Percentiles rank a stretch among this genome's conserved stretches.
Evolutionary conservation across 1,140 invertebrate genomes (phyloP).

Genomic region (Triops longicaudatus): DNA sequence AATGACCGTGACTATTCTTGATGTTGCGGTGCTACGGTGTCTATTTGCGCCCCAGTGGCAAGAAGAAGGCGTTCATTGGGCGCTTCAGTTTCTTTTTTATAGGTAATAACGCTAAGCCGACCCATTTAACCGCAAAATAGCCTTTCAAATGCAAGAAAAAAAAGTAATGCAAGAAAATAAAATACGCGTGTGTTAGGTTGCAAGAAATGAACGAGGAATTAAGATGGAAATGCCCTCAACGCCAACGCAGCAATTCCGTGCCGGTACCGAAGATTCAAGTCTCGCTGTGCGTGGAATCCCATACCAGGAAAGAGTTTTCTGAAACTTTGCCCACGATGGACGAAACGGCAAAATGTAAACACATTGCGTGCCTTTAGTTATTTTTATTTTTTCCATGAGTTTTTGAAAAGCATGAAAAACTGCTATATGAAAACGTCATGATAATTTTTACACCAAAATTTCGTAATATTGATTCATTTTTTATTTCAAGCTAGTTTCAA

Average conservation of each 20-base stretch:
- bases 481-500: too few species aligned
- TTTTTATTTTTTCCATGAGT: background rate
- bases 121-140: too few species aligned
- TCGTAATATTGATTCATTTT: too few species aligned
- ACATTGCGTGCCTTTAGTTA: background rate
- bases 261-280: slow-evolving; percentile 70
- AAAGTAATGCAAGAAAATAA: background rate
- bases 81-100: slow-evolving; percentile 82
- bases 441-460: too few species aligned
- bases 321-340: slow-evolving; percentile 28
- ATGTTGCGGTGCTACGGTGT: slow-evolving; percentile 89
- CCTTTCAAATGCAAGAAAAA: background rate
- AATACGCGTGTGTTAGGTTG: slow-evolving; percentile 45
- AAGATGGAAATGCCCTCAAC: slow-evolving; percentile 56
- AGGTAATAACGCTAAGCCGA: too few species aligned
- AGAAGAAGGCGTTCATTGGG: slow-evolving; percentile 96
- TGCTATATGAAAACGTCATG: too few species aligned
- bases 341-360: slow-evolving; percentile 6
- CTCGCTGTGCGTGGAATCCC: slow-evolving; percentile 31
- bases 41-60: slow-evolving; percentile 96
- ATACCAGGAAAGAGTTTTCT: background rate
- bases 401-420: background rate
- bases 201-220: slow-evolving; percentile 64
- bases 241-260: slow-evolving; percentile 79
- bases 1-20: slow-evolving; percentile 46